A percentile compares a stretch with the other conserved stretches of the same genome.
These are phyloP conservation scores for Drosophila kepulauana DNA, from an alignment of 1,140 invertebrate genomes.

Conservation along the genomic window DNA sequence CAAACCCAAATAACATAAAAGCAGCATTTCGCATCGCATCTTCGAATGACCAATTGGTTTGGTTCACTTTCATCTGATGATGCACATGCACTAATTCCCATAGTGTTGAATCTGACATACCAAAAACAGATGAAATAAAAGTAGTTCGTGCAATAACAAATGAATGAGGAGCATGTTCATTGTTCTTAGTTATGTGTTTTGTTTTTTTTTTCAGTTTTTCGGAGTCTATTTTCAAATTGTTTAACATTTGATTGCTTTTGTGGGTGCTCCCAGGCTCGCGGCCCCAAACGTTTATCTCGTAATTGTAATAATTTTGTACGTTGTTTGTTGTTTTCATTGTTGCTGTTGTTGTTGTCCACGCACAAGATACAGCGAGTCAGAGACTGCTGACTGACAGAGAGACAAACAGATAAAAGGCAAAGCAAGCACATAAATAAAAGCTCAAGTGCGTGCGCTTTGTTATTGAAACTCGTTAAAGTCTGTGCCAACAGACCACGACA, in stretches of 20 bases:
- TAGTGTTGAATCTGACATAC: constrained; percentile 11
- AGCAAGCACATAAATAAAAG: constrained; percentile 75
- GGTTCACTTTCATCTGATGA: constrained; percentile 41
- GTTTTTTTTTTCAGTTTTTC: too few relatives aligned
- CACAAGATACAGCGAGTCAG: constrained; percentile 18
- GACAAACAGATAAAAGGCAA: constrained; percentile 50
- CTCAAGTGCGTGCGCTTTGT: constrained; percentile 81
- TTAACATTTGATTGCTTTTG: constrained; percentile 47
- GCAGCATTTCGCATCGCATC: constrained; percentile 4
- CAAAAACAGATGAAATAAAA: not conserved
- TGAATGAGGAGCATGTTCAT: constrained; percentile 30
- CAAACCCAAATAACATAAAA: constrained; percentile 4
- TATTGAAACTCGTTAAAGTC: constrained; percentile 80
- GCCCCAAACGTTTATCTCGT: constrained; percentile 59
- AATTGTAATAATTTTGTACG: constrained; percentile 74
- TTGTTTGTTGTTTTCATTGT: constrained; percentile 56
- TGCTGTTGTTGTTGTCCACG: constrained; percentile 34
- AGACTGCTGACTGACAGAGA: constrained; percentile 8
- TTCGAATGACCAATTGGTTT: constrained; percentile 26
- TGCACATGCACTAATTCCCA: constrained; percentile 51
- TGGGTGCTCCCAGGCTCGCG: constrained; percentile 15
- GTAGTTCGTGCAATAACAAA: constrained; percentile 19
- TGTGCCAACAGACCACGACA: constrained; percentile 61
- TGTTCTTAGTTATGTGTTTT: constrained; percentile 33
- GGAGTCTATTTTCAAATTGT: constrained; percentile 33